Evolutionary conservation across 2,888 invertebrate genomes (phyloP), one percentile per base, ranked within the genome.

Genomic region (Cephus pygmeus): DNA sequence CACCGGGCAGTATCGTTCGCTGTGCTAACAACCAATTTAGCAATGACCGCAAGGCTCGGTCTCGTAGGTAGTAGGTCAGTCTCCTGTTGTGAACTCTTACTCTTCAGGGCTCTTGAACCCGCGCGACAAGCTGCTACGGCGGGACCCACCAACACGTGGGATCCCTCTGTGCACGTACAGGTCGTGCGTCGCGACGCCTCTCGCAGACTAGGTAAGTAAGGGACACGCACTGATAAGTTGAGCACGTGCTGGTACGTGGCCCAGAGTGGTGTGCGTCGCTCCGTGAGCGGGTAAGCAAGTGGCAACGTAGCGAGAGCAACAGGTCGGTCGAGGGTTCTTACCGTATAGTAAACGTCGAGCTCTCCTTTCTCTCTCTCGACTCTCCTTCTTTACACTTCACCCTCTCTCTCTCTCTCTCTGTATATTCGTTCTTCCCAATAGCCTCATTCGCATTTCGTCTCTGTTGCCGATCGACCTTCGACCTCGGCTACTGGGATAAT

Each of bases 271-370:
- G 40, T 56, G 56, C 23, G 56, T 56, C 2, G 9, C 9, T 56
- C 23, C 56, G 56, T 56, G 23, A 56, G 56, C 23, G 56, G 23
- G 56, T 56, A 56, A 9, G 56, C 71, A 71, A 71, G 71, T 71
- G 74, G 74, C 74, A 56, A 30, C n/a, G 74, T 31, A 34, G 34
- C 74, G 35, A 34, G 74, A 74, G 74, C 74, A 74, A 74, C 74
- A 74, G 74, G 74, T 74, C 74, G 12, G n/a, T 74, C 74, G 74
- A 34, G 74, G 71, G 31, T 71, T 71, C 71, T 71, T 71, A 71
- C 71, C 71, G 71, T 71, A 31, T 71, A 31, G 71, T 71, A 31
- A 71, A 71, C 71, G 31, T 71, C 34, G 56, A 56, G 15, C 56
- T 15, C 56, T 34, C 34, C 31, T 71, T 23, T 71, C 31, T 71